A percentile compares a stretch with the other conserved stretches of the same genome.
Conservation (phyloP, 2,888 invertebrate species). For the Penaeus monodon region DNA sequence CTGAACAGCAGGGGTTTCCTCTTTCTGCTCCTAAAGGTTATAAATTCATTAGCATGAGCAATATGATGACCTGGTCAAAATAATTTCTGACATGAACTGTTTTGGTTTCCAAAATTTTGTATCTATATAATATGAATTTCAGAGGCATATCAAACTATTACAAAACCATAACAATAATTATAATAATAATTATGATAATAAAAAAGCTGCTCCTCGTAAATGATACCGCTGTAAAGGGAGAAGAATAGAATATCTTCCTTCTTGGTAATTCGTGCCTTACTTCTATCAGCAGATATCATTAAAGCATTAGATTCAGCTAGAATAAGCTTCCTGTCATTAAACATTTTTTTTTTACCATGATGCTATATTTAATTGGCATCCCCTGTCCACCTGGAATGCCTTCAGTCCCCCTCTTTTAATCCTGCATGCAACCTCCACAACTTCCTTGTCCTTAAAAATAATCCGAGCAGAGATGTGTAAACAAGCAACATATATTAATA, state of each 20-base stretch:
- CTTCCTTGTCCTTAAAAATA: slow-evolving; percentile 25
- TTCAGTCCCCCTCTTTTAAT: not conserved
- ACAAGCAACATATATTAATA: slow-evolving; percentile 48
- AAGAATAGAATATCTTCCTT: too few species aligned
- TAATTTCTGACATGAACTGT: not conserved
- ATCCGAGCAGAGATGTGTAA: slow-evolving; percentile 2
- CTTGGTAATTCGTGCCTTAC: not conserved
- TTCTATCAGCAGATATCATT: slow-evolving; percentile 2
- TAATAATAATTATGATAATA: too few species aligned
- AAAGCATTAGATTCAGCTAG: slow-evolving; percentile 34
- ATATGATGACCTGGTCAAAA: not conserved
- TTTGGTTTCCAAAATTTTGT: not conserved
- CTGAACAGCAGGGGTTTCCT: slow-evolving; percentile 42
- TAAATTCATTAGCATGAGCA: slow-evolving; percentile 13
- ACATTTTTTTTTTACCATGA: slow-evolving; percentile 10
- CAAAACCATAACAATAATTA: too few species aligned
- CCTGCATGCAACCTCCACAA: slow-evolving; percentile 41
- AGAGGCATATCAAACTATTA: not conserved
- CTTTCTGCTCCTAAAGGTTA: slow-evolving; percentile 52
- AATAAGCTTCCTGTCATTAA: slow-evolving; percentile 18
- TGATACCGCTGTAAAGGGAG: too few species aligned
- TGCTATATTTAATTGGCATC: slow-evolving; percentile 20
- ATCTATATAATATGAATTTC: not conserved
- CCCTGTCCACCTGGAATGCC: slow-evolving; percentile 10
- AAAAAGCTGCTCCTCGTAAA: too few species aligned